Base-by-base conservation (phyloP, 2,888 invertebrate species). In the Onthophagus sagittarius region DNA sequence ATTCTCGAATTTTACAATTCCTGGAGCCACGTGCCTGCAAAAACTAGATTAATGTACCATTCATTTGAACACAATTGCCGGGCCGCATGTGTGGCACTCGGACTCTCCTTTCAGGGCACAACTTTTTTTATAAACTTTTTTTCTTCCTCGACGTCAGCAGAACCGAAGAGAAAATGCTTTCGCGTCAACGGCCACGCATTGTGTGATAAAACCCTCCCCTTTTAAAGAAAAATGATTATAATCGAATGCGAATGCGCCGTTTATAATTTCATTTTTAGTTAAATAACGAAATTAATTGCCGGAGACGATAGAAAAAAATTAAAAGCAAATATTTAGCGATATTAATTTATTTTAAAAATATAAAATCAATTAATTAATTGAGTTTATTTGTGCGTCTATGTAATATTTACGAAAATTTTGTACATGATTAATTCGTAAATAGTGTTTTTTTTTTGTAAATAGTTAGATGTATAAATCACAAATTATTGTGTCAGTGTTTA, bases 21-120 rank as follows among this genome's bases (percentile, higher is more conserved):
- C 81, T 80, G 78, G 82, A 83, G 80, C 79, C 71, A 72, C 67
- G 74, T 77, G 77, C 74, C 75, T 71, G 76, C 79, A 82, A 83
- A 82, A 83, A 82, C 80, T 78, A 77, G 79, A 82, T 82, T 83
- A 82, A 82, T 83, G 82, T 81, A 81, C 82, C 82, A 82, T 83
- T 82, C 83, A 83, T 83, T 83, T 83, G 78, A 83, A 83, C 81
- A 83, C 83, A 83, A 83, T 83, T 81, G 83, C 82, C 6, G 23
- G 23, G 39, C 71, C 75, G 80, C 79, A 78, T 81, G 82, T 82
- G 82, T 81, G 77, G 76, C 73, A 76, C 75, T 65, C 32, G 64
- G 63, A 64, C 63, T 15, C 64, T 14, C 23, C 15, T 62, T 71
- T 31, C 32, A 67, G 14, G 3, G 15, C 71, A 53, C 70, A 71